These are phyloP conservation scores for Noctuana brunneofusca DNA, from an alignment of 2,888 invertebrate species.

Conservation along the genomic window DNA sequence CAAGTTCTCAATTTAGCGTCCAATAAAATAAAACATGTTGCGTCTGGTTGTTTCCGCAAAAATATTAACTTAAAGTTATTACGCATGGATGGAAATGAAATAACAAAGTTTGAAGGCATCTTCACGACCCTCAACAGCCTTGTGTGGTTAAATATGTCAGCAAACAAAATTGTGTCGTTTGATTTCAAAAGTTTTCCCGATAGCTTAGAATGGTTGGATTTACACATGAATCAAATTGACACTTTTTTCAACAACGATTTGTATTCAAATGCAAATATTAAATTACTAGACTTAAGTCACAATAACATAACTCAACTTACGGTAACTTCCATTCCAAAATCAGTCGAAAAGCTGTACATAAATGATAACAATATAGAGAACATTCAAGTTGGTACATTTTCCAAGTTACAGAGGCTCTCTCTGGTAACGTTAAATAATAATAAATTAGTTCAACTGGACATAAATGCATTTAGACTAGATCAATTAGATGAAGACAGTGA, in stretches of 20 bases:
- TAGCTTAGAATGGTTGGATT: slow-evolving; percentile 90
- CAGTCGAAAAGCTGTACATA: slow-evolving; percentile 87
- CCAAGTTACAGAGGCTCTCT: slow-evolving; percentile 85
- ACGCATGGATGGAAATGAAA: slow-evolving; percentile 90
- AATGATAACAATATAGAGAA: slow-evolving; percentile 88
- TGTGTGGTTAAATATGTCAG: slow-evolving; percentile 91
- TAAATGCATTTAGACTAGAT: slow-evolving; percentile 87
- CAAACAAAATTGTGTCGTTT: slow-evolving; percentile 88
- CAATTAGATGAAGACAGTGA: slow-evolving; percentile 86
- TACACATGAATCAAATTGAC: slow-evolving; percentile 88
- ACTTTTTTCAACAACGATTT: slow-evolving; percentile 82
- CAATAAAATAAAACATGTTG: slow-evolving; percentile 88
- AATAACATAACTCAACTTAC: slow-evolving; percentile 87
- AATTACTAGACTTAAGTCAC: slow-evolving; percentile 88
- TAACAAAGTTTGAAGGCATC: slow-evolving; percentile 87
- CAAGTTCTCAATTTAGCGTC: slow-evolving; percentile 91
- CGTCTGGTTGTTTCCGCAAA: slow-evolving; percentile 88
- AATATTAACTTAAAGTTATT: slow-evolving; percentile 88
- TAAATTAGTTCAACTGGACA: slow-evolving; percentile 87
- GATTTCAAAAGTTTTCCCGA: slow-evolving; percentile 90
- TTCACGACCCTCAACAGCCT: slow-evolving; percentile 87
- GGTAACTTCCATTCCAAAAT: slow-evolving; percentile 87
- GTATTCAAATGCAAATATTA: slow-evolving; percentile 83
- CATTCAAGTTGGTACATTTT: slow-evolving; percentile 88
- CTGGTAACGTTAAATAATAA: slow-evolving; percentile 90